phyloP scores from a whole-genome alignment of 2,888 invertebrate genomes.

The Brenthis daphne region DNA sequence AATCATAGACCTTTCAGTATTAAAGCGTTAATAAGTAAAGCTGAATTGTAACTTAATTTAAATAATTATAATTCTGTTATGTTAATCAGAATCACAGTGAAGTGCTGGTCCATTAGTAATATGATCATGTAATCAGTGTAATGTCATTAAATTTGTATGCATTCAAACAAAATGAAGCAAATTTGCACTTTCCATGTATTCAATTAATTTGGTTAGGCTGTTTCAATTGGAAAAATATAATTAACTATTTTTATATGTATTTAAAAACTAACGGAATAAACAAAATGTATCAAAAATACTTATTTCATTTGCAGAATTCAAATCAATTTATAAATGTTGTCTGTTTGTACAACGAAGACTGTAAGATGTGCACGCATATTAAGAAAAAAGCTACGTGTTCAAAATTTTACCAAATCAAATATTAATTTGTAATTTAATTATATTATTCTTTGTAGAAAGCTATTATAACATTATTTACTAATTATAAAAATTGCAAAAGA shows the following conservation, averaged over 20 bases:
- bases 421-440: no score
- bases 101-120: constrained; percentile 27
- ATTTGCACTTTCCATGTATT: constrained; percentile 11
- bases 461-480: no score
- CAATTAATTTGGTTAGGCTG: constrained; percentile 8
- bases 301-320: no score
- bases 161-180: constrained; percentile 21
- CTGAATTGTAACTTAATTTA: background rate
- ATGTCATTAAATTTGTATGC: constrained; percentile 27
- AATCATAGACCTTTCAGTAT: background rate
- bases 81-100: constrained; percentile 27
- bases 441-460: no score
- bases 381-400: no score
- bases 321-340: no score
- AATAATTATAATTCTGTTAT: constrained; percentile 26
- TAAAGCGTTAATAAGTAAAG: background rate
- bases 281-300: no score
- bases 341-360: no score
- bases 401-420: no score
- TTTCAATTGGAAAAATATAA: background rate
- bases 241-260: background rate
- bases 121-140: constrained; percentile 29
- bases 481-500: no score
- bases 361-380: no score
- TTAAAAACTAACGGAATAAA: no score